Evolutionary conservation across 2,888 invertebrate genomes (phyloP).

Genomic region (Agrenia bidenticulata): DNA sequence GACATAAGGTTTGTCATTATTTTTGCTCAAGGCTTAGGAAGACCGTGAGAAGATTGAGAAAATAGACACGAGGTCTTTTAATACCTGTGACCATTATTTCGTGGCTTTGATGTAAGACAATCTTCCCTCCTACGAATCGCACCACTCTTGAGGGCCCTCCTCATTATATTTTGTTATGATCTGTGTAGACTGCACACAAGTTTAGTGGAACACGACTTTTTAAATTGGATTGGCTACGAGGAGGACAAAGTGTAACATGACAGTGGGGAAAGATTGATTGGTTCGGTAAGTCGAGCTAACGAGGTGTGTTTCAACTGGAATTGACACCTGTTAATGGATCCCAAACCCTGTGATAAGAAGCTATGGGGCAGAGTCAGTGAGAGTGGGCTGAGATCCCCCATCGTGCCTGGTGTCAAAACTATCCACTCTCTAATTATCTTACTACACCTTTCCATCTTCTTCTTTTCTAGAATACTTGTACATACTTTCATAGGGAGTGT

Average conservation of each 20-base stretch:
- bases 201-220: not conserved
- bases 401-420: not conserved
- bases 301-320: constrained; percentile 27
- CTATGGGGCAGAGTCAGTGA: not conserved
- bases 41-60: too few species aligned
- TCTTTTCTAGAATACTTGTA: too few species aligned
- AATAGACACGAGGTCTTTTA: too few species aligned
- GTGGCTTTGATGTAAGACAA: too few species aligned
- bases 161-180: too few species aligned
- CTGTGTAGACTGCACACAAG: too few species aligned
- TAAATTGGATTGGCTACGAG: not conserved
- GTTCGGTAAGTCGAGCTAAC: constrained; percentile 29
- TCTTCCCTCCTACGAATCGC: too few species aligned
- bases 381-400: constrained; percentile 7
- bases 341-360: not conserved
- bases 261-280: constrained; percentile 35
- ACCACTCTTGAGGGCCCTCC: too few species aligned
- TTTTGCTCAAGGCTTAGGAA: too few species aligned
- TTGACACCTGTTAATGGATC: constrained; percentile 36
- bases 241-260: constrained; percentile 19
- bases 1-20: too few species aligned
- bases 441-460: not conserved
- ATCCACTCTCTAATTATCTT: constrained; percentile 8
- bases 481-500: too few species aligned
- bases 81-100: too few species aligned